A percentile compares a stretch with the other conserved stretches of the same genome.
Evolutionary conservation across 2,888 invertebrate species (phyloP).

Genomic region (Lysandra bellargus): DNA sequence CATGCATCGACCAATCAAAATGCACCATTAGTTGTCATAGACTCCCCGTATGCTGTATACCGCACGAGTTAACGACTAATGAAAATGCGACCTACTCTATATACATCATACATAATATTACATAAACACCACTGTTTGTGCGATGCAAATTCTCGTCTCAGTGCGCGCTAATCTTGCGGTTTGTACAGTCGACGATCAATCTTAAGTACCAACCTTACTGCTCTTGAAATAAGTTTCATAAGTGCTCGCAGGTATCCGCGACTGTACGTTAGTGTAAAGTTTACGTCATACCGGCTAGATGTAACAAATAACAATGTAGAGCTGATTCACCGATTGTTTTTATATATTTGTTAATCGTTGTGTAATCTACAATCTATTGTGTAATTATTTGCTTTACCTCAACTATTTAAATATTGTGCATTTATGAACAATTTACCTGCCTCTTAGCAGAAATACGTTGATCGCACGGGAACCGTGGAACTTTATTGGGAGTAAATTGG

Average conservation of each 20-base stretch:
- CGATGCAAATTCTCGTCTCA: slow-evolving; percentile 1
- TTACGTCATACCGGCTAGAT: slow-evolving; percentile 1
- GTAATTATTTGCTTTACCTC: background rate
- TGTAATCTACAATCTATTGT: background rate
- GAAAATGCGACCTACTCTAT: background rate
- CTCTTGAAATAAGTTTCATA: background rate
- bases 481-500: too few relatives aligned
- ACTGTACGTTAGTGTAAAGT: background rate
- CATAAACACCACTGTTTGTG: background rate
- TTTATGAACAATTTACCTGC: too few relatives aligned
- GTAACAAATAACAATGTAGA: background rate
- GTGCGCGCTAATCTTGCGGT: slow-evolving; percentile 4
- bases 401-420: too few relatives aligned
- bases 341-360: background rate
- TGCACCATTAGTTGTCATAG: too few relatives aligned
- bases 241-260: background rate
- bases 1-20: too few relatives aligned
- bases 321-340: background rate
- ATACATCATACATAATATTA: background rate
- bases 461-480: too few relatives aligned
- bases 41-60: too few relatives aligned
- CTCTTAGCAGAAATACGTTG: too few relatives aligned
- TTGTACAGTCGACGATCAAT: background rate
- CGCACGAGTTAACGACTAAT: too few relatives aligned
- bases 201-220: background rate